Evolutionary conservation across 2,797 vertebrate genomes (phyloP).

Genomic region (Rhynchonycteris naso): DNA sequence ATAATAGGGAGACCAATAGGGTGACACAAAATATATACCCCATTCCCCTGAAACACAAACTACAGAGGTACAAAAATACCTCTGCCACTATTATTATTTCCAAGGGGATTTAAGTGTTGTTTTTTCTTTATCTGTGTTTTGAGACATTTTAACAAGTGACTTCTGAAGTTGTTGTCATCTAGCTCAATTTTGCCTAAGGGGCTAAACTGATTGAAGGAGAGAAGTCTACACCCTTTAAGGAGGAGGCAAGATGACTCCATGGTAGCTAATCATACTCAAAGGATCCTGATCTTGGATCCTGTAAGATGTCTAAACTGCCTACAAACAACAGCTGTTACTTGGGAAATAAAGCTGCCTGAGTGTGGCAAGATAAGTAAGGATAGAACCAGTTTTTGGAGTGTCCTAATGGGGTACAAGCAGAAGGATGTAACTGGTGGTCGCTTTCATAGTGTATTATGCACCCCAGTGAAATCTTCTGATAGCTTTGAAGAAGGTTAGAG

Average conservation of each 20-base stretch:
- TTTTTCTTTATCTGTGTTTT: background rate
- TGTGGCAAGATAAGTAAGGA: background rate
- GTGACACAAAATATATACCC: background rate
- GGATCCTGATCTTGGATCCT: background rate
- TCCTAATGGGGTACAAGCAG: background rate
- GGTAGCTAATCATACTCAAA: background rate
- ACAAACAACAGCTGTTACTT: background rate
- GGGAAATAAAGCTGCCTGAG: background rate
- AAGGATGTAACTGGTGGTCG: background rate
- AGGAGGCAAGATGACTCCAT: background rate
- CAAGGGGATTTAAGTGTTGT: background rate
- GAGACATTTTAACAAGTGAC: conserved; percentile 14
- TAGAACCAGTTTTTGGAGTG: background rate
- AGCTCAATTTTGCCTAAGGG: background rate
- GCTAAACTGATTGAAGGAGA: background rate
- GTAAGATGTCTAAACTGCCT: background rate
- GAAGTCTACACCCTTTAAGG: background rate
- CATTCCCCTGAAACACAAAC: background rate
- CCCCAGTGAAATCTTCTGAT: background rate
- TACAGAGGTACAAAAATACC: background rate
- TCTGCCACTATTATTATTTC: background rate
- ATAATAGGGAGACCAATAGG: background rate
- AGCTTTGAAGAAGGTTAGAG: background rate
- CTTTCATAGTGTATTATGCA: background rate
- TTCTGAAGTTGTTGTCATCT: conserved; percentile 1